A percentile compares a stretch with the other conserved stretches of the same genome.
phyloP scores from a whole-genome alignment of 2,888 invertebrate species.

The Coleophora deauratella region DNA sequence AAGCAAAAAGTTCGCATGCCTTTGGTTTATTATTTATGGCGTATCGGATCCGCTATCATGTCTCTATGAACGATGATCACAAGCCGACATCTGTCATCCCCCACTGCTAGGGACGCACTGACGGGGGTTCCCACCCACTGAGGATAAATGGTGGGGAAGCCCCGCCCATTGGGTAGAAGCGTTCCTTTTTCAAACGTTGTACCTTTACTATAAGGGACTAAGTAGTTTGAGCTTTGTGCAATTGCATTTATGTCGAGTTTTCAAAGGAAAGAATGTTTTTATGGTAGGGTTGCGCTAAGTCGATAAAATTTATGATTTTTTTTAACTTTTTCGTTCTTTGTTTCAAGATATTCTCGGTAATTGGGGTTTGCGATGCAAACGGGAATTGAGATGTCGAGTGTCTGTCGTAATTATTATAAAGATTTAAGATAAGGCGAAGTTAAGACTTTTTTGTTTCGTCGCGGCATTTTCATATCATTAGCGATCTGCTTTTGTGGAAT shows the following conservation, averaged over 20 bases:
- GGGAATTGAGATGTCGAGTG: conserved; percentile 58
- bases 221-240: too few relatives aligned
- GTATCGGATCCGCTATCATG: conserved; percentile 60
- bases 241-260: too few relatives aligned
- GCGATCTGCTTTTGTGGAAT: conserved; percentile 2
- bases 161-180: conserved; percentile 29
- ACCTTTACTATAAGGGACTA: background rate
- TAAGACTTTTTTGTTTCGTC: conserved; percentile 38
- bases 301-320: conserved; percentile 32
- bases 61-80: conserved; percentile 54
- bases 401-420: conserved; percentile 67
- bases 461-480: background rate
- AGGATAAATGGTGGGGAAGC: conserved; percentile 28
- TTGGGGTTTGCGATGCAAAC: conserved; percentile 46
- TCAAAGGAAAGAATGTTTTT: too few relatives aligned
- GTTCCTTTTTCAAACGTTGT: background rate
- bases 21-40: conserved; percentile 46
- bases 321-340: conserved; percentile 24
- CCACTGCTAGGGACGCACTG: conserved; percentile 53
- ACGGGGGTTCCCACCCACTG: conserved; percentile 37
- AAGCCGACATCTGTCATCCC: conserved; percentile 62
- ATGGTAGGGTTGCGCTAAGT: conserved; percentile 43
- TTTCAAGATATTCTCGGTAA: conserved; percentile 55
- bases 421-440: conserved; percentile 54
- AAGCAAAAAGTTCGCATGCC: conserved; percentile 3